phyloP scores from a whole-genome alignment of 2,797 vertebrate genomes.

The Scarus forsteni region DNA sequence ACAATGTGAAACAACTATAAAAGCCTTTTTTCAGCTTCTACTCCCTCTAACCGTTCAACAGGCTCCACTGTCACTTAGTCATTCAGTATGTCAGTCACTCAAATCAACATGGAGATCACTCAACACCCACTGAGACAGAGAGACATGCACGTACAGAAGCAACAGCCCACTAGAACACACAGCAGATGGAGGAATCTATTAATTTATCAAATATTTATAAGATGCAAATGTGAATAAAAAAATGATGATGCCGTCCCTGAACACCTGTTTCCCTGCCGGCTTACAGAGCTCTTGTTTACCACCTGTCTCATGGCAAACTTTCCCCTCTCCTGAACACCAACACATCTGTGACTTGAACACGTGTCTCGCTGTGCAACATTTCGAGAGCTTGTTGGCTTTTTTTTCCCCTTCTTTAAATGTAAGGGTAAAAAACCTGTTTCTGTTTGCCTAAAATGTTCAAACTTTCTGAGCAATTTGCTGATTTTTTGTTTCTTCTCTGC shows the following conservation, averaged over 20 bases:
- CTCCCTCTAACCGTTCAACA: slow-evolving; percentile 2
- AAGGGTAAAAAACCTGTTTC: background rate
- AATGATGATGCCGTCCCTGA: slow-evolving; percentile 39
- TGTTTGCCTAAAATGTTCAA: background rate
- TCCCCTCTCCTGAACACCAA: slow-evolving; percentile 20
- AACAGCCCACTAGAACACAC: slow-evolving; percentile 42
- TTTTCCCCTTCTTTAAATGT: slow-evolving; percentile 1
- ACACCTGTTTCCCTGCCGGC: slow-evolving; percentile 61
- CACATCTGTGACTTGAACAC: slow-evolving; percentile 26
- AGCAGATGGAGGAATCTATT: slow-evolving; percentile 68
- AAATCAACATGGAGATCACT: slow-evolving; percentile 36
- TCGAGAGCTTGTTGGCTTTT: slow-evolving; percentile 11
- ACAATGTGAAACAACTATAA: background rate
- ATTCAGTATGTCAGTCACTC: slow-evolving; percentile 13
- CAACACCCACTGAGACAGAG: slow-evolving; percentile 42
- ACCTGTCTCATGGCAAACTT: slow-evolving; percentile 39
- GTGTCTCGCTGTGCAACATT: background rate
- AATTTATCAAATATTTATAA: slow-evolving; percentile 75
- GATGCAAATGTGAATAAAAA: slow-evolving; percentile 65
- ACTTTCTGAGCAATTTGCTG: background rate
- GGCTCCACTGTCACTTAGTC: slow-evolving; percentile 33
- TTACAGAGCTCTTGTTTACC: slow-evolving; percentile 51
- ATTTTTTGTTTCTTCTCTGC: too few relatives aligned
- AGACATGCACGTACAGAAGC: slow-evolving; percentile 23
- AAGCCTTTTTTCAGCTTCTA: background rate